Conservation (phyloP, 2,797 vertebrate species). For the Toxotes lorentzi region DNA sequence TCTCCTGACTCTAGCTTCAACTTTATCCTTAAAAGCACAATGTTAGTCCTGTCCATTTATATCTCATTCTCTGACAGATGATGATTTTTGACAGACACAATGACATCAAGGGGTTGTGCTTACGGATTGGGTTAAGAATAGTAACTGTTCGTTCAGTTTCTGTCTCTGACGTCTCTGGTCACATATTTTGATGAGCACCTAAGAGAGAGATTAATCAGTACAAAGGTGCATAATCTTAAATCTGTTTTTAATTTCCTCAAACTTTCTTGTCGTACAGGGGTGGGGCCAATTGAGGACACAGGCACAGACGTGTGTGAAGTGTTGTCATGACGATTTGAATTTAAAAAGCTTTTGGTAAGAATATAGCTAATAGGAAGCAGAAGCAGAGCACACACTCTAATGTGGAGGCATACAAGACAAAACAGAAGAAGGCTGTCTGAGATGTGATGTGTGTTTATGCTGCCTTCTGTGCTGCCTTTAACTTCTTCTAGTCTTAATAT, state of each 20-base stretch:
- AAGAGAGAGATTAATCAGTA: too few relatives aligned
- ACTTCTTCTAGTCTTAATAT: neutral
- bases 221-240: too few relatives aligned
- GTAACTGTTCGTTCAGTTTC: too few relatives aligned
- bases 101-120: too few relatives aligned
- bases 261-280: neutral
- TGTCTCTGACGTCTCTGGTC: too few relatives aligned
- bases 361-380: constrained; percentile 9
- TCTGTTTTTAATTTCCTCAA: neutral
- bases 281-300: neutral
- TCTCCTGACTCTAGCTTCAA: neutral
- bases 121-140: too few relatives aligned
- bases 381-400: neutral
- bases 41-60: neutral
- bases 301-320: neutral
- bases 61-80: neutral
- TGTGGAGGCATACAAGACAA: neutral
- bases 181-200: too few relatives aligned
- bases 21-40: neutral
- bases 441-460: neutral
- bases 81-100: neutral
- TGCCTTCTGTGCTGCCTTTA: neutral
- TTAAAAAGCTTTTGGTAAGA: constrained; percentile 16
- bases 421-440: constrained; percentile 2
- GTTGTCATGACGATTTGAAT: constrained; percentile 16